phyloP scores from a whole-genome alignment of 2,888 invertebrate genomes.

The Nysson spinosus region DNA sequence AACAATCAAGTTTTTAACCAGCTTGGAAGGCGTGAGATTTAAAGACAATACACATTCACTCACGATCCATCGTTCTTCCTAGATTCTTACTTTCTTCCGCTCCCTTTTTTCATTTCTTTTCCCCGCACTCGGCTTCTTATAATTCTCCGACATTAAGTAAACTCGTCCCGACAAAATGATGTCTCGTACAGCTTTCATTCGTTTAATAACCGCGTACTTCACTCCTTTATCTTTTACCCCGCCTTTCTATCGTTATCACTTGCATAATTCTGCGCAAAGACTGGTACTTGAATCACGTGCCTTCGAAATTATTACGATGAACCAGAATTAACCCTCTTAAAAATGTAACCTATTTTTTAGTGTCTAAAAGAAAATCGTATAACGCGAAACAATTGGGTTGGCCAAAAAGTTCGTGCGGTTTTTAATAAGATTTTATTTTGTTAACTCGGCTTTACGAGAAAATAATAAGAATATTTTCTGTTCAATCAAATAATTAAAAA shows the following conservation, averaged over 20 bases:
- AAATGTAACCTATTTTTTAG: too few relatives aligned
- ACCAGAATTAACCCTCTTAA: conserved; percentile 13
- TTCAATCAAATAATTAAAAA: too few relatives aligned
- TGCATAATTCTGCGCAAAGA: conserved; percentile 43
- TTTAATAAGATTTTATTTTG: too few relatives aligned
- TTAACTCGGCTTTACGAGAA: too few relatives aligned
- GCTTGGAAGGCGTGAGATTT: conserved; percentile 19
- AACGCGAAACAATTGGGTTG: too few relatives aligned
- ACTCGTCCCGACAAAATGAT: conserved; percentile 28
- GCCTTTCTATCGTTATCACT: conserved; percentile 23
- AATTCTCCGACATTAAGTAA: conserved; percentile 64
- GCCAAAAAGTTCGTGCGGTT: too few relatives aligned
- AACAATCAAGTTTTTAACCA: too few relatives aligned
- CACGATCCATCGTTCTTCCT: conserved; percentile 41
- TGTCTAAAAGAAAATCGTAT: too few relatives aligned
- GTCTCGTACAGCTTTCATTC: conserved; percentile 54
- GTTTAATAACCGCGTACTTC: conserved; percentile 5
- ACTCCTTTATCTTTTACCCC: conserved; percentile 13
- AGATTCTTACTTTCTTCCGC: conserved; percentile 27
- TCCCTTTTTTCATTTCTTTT: conserved; percentile 33
- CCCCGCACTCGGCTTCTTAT: conserved; percentile 42
- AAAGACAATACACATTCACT: conserved; percentile 50
- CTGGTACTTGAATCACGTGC: conserved; percentile 16
- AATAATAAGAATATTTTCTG: too few relatives aligned
- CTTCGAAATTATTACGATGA: conserved; percentile 6